Evolutionary conservation across 2,797 vertebrate species (phyloP), one percentile per base, ranked within the genome.

Genomic region (Adrianichthys oophorus): DNA sequence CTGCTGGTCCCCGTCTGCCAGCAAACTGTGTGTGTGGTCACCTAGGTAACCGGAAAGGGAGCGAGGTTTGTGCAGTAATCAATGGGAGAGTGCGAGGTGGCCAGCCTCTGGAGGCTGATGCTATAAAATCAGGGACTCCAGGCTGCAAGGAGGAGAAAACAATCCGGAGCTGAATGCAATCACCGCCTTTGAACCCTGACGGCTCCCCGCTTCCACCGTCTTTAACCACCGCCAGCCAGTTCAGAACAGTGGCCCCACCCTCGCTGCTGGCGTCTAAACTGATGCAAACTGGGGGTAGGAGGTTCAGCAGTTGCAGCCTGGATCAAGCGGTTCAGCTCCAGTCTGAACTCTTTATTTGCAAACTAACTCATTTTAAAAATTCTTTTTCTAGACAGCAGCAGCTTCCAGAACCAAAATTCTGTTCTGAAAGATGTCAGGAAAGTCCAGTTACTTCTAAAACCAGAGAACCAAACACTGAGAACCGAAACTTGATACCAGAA

Each of bases 11-110:
- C 85, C 91, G 51, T 96, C 95, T 56, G 92, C 87, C 52, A 93
- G 88, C 72, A 90, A 92, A 82, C 91, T 87, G 87, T 95, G 94
- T 72, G 93, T 83, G 80, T 91, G 94, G 84, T 98, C 96, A 72
- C 93, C 96, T 98, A 79, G 84, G 68, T 65, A 90, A 85, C 74
- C 50, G 44, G 7, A 45, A 67, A 65, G 65, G 60, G 73, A 87
- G 74, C 4, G 0, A n/a, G 65, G 56, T 24, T n/a, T 21, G 50
- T 41, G 65, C 51, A 43, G 52, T 65, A 72, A 80, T 72, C 55
- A 58, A 72, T 51, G 41, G 52, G 45, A 42, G 41, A 70, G 67
- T 47, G 48, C 62, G 65, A 67, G 70, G 62, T 47, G 68, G 65
- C 69, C 10, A 7, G 62, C 51, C 66, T 72, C 74, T 59, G 62